Percentiles rank a stretch among this genome's conserved stretches.
Evolutionary conservation across 2,888 invertebrate species (phyloP).

Genomic region (Selenia dentaria): DNA sequence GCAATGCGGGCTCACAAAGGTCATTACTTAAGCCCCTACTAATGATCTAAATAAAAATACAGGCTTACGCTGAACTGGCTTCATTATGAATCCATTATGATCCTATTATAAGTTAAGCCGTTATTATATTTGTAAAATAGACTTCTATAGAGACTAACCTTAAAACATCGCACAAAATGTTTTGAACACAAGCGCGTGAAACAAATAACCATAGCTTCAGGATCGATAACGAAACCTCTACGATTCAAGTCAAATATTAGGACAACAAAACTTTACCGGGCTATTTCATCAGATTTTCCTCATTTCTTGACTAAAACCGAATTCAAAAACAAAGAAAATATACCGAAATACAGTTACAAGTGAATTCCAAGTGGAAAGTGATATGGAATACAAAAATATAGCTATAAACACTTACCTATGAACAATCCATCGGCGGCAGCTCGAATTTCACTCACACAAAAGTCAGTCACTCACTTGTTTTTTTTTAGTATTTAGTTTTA

Average conservation of each 20-base stretch:
- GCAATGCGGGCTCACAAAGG: slow-evolving; percentile 19
- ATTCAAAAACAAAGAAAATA: too few relatives aligned
- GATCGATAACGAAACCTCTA: slow-evolving; percentile 30
- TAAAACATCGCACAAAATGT: background rate
- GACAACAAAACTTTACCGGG: slow-evolving; percentile 23
- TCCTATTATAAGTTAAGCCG: too few relatives aligned
- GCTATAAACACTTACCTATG: slow-evolving; percentile 14
- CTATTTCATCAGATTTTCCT: background rate
- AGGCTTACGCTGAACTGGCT: background rate
- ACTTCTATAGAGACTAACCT: too few relatives aligned
- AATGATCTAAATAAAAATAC: background rate
- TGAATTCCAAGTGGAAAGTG: background rate
- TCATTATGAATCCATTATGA: too few relatives aligned
- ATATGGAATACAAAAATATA: slow-evolving; percentile 9
- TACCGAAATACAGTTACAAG: too few relatives aligned
- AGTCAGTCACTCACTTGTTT: slow-evolving; percentile 15
- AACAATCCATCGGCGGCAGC: slow-evolving; percentile 13
- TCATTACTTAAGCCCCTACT: slow-evolving; percentile 2
- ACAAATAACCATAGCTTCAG: slow-evolving; percentile 27
- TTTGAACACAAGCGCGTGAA: slow-evolving; percentile 22
- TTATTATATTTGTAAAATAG: too few relatives aligned
- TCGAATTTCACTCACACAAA: slow-evolving; percentile 6
- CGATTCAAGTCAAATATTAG: slow-evolving; percentile 28
- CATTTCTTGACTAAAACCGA: slow-evolving; percentile 10
- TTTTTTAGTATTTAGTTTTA: slow-evolving; percentile 1